A percentile compares a stretch with the other conserved stretches of the same genome.
Conservation (phyloP, 30 jellyfish, hydroid and myxozoan genomes). For the Hydractinia echinata region DNA sequence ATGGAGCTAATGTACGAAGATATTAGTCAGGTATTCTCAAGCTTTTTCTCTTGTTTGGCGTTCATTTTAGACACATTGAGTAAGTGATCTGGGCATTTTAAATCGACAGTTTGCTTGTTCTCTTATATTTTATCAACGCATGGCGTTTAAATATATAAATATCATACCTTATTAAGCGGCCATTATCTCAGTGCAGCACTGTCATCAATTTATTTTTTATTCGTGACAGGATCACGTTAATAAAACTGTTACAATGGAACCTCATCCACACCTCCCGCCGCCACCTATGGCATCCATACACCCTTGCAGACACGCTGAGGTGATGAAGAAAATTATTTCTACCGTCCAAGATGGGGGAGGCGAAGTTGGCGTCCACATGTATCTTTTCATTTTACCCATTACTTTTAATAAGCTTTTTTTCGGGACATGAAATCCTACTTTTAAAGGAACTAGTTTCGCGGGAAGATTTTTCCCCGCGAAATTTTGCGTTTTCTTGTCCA, state of each 20-base stretch:
- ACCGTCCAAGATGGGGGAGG: conserved; percentile 99
- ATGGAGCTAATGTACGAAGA: conserved; percentile 96
- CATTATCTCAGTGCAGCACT: no score
- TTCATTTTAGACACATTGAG: no score
- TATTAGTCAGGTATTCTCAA: conserved; percentile 76
- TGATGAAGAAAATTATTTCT: conserved; percentile 95
- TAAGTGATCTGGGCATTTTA: no score
- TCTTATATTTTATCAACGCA: no score
- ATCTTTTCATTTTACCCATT: conserved; percentile 43
- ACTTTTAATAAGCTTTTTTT: no score
- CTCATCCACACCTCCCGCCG: conserved; percentile 96
- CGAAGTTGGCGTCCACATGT: conserved; percentile 97
- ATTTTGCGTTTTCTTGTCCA: no score
- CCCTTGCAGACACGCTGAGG: conserved; percentile 99
- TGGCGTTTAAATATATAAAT: no score
- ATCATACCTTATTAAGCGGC: no score
- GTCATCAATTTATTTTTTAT: background rate
- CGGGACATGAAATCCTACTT: no score
- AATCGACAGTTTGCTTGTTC: no score
- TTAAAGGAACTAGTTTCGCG: no score
- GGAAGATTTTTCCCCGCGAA: no score
- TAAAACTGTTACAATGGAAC: conserved; percentile 92
- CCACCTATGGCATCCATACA: conserved; percentile 98
- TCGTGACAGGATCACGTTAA: conserved; percentile 86
- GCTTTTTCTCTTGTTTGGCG: background rate